Percentiles rank a stretch among this genome's conserved stretches.
These are phyloP conservation scores for Platypus cylindrus DNA, from an alignment of 2,888 invertebrate species.

Conservation along the genomic window DNA sequence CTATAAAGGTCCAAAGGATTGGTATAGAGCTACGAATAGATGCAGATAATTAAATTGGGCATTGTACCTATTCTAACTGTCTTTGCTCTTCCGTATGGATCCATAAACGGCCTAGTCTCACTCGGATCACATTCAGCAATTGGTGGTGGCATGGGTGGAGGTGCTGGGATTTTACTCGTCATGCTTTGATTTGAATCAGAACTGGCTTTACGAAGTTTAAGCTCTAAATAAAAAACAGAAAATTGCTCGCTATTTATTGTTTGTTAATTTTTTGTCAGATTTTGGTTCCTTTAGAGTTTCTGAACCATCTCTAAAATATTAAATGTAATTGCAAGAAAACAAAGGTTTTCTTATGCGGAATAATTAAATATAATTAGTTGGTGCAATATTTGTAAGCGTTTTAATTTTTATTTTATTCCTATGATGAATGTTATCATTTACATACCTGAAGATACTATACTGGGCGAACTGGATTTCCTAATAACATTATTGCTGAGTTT, in stretches of 20 bases:
- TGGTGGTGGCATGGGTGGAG: conserved; percentile 83
- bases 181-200: conserved; percentile 36
- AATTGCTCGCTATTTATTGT: too few relatives aligned
- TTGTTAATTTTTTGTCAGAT: too few relatives aligned
- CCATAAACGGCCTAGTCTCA: conserved; percentile 70
- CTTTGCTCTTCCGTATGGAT: conserved; percentile 85
- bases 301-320: too few relatives aligned
- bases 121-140: conserved; percentile 68
- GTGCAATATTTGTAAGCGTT: not conserved
- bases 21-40: not conserved
- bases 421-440: not conserved
- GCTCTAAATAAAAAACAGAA: conserved; percentile 9
- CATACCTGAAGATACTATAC: conserved; percentile 24
- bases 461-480: conserved; percentile 30
- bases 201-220: conserved; percentile 31
- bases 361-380: not conserved
- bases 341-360: too few relatives aligned
- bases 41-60: not conserved
- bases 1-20: conserved; percentile 3
- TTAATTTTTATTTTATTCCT: not conserved
- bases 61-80: conserved; percentile 69
- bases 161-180: conserved; percentile 49
- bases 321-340: too few relatives aligned
- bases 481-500: conserved; percentile 26
- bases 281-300: too few relatives aligned